phyloP scores from a whole-genome alignment of 2,797 vertebrate genomes.

The Leucoraja ocellata region DNA sequence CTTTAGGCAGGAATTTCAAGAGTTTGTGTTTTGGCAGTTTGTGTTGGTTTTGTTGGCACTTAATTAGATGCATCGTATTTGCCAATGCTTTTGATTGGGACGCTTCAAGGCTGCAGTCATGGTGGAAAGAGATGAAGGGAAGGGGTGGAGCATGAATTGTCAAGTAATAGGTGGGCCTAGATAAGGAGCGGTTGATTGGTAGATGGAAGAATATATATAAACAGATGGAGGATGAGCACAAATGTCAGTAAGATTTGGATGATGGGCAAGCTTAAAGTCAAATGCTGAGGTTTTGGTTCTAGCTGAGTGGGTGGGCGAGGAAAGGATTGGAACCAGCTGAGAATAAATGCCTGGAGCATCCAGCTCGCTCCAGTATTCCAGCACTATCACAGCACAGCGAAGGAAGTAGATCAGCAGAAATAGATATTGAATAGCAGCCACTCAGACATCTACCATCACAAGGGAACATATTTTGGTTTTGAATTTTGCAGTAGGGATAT shows the following conservation, averaged over 20 bases:
- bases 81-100: too few species aligned
- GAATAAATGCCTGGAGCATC: not conserved
- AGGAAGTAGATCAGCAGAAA: not conserved
- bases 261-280: not conserved
- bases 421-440: not conserved
- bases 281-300: not conserved
- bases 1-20: too few species aligned
- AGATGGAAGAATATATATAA: too few species aligned
- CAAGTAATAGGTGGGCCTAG: too few species aligned
- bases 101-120: too few species aligned
- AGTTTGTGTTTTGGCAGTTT: not conserved
- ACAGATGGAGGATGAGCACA: too few species aligned
- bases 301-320: not conserved
- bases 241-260: not conserved
- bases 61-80: not conserved
- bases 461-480: not conserved
- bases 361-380: not conserved
- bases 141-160: too few species aligned
- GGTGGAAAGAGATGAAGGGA: too few species aligned
- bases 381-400: not conserved
- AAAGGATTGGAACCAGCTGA: not conserved
- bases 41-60: not conserved
- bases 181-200: too few species aligned
- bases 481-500: not conserved
- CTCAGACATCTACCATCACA: not conserved